Evolutionary conservation across 64 coral and sea anemone species (phyloP), one percentile per base, ranked within the genome.

Genomic region (Trachythela sp.): DNA sequence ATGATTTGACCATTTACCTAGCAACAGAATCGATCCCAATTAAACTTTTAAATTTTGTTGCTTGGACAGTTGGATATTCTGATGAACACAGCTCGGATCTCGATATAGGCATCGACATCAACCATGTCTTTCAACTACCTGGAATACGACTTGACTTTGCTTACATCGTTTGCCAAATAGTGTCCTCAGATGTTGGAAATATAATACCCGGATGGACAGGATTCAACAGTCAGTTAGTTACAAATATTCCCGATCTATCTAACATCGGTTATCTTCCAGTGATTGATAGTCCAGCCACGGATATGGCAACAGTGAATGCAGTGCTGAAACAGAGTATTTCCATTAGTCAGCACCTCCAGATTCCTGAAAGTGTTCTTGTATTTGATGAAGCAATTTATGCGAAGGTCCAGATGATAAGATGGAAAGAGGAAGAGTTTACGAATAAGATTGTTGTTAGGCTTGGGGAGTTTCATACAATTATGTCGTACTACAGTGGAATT

Each of bases 31-130:
- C 85, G 22, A 86, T 86, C 33, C 85, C 85, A 54, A 56, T 58
- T 30, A 86, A 86, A 31, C 34, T 86, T 26, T 86, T 56, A 18
- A 86, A 86, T 30, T 49, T 86, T 56, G 48, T 86, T 56, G 85
- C 85, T 15, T 86, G 45, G 85, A 36, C 51, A 32, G 85, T 86
- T 35, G 85, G 85, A 20, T 85, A 42, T 43, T 85, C 83, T 27
- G 83, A 85, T 42, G 83, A 85, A 41, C 83, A 77, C 1, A 77
- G 71, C 26, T 77, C 71, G 26, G 4, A 34, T 32, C 4, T 77
- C 71, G 4, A 77, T 77, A 17, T 7, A 77, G 13, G 71, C 30
- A 39, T 18, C 9, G 30, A n/a, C 31, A 9, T 18, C 17, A 27
- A 39, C 2, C 9, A 77, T 77, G 71, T 24, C 9, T n/a, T 5